These are phyloP conservation scores for Oncorhynchus masou DNA, from an alignment of 2,113 vertebrate species.

Conservation along the genomic window DNA sequence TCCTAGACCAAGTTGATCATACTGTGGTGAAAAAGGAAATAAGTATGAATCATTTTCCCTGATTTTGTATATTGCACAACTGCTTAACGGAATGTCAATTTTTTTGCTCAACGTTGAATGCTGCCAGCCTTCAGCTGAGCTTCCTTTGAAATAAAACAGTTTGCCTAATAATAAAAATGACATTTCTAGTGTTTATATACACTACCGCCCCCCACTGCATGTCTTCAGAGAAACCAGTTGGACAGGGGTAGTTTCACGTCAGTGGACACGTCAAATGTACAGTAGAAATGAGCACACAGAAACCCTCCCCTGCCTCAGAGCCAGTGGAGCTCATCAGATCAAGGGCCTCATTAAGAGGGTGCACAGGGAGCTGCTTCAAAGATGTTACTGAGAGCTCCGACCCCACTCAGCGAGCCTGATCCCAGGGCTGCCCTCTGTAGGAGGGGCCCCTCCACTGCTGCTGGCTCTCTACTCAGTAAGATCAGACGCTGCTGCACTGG, in stretches of 20 bases:
- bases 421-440: too few species aligned
- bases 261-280: too few species aligned
- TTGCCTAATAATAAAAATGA: too few species aligned
- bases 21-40: neutral
- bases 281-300: neutral
- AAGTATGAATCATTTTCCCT: neutral
- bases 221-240: too few species aligned
- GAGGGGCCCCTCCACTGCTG: neutral
- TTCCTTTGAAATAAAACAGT: conserved; percentile 16
- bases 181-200: too few species aligned
- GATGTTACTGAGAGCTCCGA: neutral
- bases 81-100: neutral
- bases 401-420: neutral
- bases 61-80: neutral
- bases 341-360: neutral
- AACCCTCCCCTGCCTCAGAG: neutral
- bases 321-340: neutral
- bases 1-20: neutral
- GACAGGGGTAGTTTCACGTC: too few species aligned
- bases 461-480: neutral
- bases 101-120: neutral
- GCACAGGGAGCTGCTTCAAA: neutral
- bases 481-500: neutral
- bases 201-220: too few species aligned
- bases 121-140: neutral